A percentile compares a stretch with the other conserved stretches of the same genome.
These are phyloP conservation scores for Uloborus plumipes DNA, from an alignment of 2,888 invertebrate species.

Conservation along the genomic window DNA sequence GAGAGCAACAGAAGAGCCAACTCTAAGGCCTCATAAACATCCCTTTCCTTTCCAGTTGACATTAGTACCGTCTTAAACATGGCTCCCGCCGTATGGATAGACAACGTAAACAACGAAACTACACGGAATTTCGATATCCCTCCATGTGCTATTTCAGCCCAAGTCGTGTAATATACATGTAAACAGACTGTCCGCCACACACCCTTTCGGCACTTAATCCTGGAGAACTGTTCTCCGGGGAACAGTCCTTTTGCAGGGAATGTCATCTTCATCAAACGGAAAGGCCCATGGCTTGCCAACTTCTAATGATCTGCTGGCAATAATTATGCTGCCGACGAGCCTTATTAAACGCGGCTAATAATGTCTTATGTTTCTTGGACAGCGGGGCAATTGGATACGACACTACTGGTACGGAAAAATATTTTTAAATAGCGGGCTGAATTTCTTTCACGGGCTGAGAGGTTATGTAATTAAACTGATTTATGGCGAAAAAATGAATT, in stretches of 20 bases:
- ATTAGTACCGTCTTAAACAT: constrained; percentile 55
- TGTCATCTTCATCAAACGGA: constrained; percentile 31
- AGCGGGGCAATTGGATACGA: constrained; percentile 20
- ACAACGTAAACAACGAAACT: constrained; percentile 61
- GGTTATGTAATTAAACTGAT: too few species aligned
- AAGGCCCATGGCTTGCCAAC: constrained; percentile 36
- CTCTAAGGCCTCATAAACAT: constrained; percentile 32
- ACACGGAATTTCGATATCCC: constrained; percentile 63
- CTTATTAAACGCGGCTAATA: constrained; percentile 53
- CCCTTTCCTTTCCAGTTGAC: constrained; percentile 30
- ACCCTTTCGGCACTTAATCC: constrained; percentile 61
- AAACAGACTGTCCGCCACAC: constrained; percentile 44
- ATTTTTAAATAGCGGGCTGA: too few species aligned
- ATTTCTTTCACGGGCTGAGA: too few species aligned
- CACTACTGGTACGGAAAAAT: background rate
- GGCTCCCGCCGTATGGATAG: constrained; percentile 27
- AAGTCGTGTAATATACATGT: constrained; percentile 60
- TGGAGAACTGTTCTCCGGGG: constrained; percentile 29
- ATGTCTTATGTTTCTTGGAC: constrained; percentile 39
- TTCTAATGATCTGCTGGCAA: constrained; percentile 41
- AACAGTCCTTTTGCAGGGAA: constrained; percentile 24
- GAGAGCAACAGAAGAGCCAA: too few species aligned
- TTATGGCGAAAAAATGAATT: too few species aligned
- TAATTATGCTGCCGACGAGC: constrained; percentile 50
- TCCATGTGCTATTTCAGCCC: constrained; percentile 50